A percentile compares a stretch with the other conserved stretches of the same genome.
These are phyloP conservation scores for Phoeniculus purpureus DNA, from an alignment of 2,797 vertebrate genomes.

Conservation along the genomic window DNA sequence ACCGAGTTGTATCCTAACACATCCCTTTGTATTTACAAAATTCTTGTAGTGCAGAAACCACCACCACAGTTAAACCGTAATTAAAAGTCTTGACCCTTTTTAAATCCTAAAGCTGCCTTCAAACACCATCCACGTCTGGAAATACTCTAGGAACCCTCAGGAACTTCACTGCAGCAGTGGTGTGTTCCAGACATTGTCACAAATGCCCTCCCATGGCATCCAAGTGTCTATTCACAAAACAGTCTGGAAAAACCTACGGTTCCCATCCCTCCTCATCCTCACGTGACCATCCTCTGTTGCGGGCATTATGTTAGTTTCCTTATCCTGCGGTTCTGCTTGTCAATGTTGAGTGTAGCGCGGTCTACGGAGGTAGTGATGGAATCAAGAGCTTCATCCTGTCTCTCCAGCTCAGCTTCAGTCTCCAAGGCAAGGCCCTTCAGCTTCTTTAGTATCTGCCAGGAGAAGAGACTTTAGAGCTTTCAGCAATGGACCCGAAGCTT, in stretches of 20 bases:
- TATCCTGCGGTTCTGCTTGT: slow-evolving; percentile 88
- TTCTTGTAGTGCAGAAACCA: neutral
- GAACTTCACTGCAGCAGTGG: neutral
- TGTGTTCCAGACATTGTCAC: neutral
- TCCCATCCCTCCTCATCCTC: neutral
- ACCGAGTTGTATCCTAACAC: neutral
- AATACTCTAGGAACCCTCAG: neutral
- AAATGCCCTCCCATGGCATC: neutral
- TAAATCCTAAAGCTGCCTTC: neutral
- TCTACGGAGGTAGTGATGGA: slow-evolving; percentile 84
- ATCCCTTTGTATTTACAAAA: neutral
- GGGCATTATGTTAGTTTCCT: slow-evolving; percentile 81
- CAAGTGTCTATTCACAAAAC: neutral
- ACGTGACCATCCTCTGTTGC: rapidly evolving
- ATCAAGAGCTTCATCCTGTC: slow-evolving; percentile 90
- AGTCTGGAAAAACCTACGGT: neutral
- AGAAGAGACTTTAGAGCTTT: neutral
- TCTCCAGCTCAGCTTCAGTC: slow-evolving; percentile 88
- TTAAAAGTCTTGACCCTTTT: neutral
- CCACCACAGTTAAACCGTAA: rapidly evolving
- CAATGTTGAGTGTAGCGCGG: slow-evolving; percentile 80
- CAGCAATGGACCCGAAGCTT: rapidly evolving
- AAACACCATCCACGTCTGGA: neutral
- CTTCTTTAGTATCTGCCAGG: slow-evolving; percentile 87
- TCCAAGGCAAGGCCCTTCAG: slow-evolving; percentile 91